Percentiles rank a stretch among this genome's conserved stretches.
Conservation (phyloP, 2,888 invertebrate species). For the Chloroclystis v-ata region DNA sequence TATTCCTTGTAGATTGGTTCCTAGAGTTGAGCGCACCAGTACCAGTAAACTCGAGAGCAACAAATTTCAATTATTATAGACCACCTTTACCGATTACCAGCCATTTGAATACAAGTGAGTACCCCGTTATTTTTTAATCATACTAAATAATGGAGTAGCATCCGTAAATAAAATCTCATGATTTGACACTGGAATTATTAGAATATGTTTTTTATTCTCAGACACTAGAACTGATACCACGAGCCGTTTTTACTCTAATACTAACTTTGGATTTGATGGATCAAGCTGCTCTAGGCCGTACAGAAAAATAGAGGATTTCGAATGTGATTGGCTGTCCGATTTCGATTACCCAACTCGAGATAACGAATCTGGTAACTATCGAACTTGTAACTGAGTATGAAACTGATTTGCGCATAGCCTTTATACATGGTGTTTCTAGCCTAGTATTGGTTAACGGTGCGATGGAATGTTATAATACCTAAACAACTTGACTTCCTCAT, state of each 20-base stretch:
- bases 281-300: slow-evolving; percentile 1
- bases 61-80: slow-evolving; percentile 18
- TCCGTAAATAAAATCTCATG: no score
- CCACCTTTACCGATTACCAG: neutral
- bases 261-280: slow-evolving; percentile 10
- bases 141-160: no score
- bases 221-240: no score
- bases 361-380: slow-evolving; percentile 40
- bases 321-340: slow-evolving; percentile 36
- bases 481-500: no score
- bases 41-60: slow-evolving; percentile 34
- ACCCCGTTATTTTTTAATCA: no score
- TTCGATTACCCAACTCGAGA: slow-evolving; percentile 38
- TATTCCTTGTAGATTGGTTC: slow-evolving; percentile 42
- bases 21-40: slow-evolving; percentile 36
- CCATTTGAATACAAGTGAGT: slow-evolving; percentile 5
- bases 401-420: no score
- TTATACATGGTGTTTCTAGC: no score
- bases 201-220: no score
- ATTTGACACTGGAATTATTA: no score
- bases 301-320: slow-evolving; percentile 35
- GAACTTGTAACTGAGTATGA: neutral
- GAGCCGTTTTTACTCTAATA: no score
- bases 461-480: no score
- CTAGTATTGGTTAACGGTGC: no score